These are phyloP conservation scores for Dipus sagitta DNA, from an alignment of 2,797 vertebrate genomes.

Conservation along the genomic window DNA sequence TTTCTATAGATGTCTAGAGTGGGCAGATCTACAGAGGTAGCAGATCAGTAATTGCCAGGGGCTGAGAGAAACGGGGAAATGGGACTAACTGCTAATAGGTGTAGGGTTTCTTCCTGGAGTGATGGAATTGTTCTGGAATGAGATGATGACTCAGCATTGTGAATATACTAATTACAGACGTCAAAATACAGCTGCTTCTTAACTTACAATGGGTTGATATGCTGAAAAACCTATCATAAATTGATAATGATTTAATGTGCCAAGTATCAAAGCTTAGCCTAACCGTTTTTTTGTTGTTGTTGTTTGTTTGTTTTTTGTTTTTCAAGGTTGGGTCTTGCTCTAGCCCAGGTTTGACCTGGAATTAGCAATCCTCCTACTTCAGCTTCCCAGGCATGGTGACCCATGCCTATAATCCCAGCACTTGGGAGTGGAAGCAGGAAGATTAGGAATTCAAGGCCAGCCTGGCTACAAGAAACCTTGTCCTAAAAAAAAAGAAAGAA, in stretches of 20 bases:
- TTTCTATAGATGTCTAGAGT: background rate
- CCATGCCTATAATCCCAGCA: too few species aligned
- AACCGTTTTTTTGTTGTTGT: background rate
- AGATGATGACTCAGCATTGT: too few species aligned
- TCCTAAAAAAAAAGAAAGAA: background rate
- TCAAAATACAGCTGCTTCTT: background rate
- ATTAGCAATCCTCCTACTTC: too few species aligned
- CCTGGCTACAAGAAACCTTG: background rate
- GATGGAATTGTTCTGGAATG: background rate
- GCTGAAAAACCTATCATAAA: background rate
- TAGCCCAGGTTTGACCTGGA: too few species aligned
- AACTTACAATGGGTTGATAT: background rate
- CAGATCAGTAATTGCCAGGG: background rate
- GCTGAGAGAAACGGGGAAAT: background rate
- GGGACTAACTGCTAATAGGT: background rate
- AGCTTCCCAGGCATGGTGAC: background rate
- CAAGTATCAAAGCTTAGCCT: background rate
- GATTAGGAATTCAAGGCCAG: background rate
- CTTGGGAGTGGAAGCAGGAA: background rate
- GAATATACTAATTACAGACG: background rate
- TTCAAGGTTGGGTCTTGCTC: too few species aligned
- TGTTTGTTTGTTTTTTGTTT: background rate
- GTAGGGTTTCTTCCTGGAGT: background rate
- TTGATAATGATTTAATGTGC: background rate
- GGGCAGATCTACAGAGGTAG: background rate